These are phyloP conservation scores for Phalacrocorax pelagicus DNA, from an alignment of 2,113 vertebrate genomes.

Conservation along the genomic window DNA sequence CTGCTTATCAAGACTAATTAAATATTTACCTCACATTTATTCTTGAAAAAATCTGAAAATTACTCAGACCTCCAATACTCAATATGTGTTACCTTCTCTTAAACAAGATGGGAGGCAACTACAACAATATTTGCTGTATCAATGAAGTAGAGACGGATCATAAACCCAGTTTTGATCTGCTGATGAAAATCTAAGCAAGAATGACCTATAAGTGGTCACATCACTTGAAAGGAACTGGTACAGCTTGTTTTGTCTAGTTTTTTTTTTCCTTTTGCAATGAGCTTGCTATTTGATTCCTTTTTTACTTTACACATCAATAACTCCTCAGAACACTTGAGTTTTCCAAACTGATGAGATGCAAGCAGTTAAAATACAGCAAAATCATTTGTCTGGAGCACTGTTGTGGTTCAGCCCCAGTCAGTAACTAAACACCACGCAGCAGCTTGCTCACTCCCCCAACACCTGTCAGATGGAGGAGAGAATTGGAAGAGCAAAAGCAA, in stretches of 20 bases:
- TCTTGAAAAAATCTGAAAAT: neutral
- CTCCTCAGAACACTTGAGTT: neutral
- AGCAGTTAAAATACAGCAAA: neutral
- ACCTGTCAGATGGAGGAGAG: too few species aligned
- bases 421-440: too few species aligned
- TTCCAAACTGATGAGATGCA: neutral
- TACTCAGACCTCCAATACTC: neutral
- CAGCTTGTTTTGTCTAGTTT: rapidly evolving
- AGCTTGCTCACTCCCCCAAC: too few species aligned
- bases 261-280: neutral
- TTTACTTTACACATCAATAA: neutral
- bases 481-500: too few species aligned
- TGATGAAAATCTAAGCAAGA: neutral
- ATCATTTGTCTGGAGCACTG: neutral
- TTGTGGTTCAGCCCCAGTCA: too few species aligned
- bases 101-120: neutral
- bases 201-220: neutral
- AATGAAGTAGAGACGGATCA: neutral
- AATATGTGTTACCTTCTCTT: neutral
- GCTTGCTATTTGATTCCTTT: neutral
- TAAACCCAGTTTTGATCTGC: neutral
- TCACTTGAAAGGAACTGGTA: neutral
- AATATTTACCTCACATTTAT: neutral
- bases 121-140: neutral
- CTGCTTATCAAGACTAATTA: neutral